A percentile compares a stretch with the other conserved stretches of the same genome.
phyloP scores from a whole-genome alignment of 2,797 vertebrate species.

The Ciconia nigra region DNA sequence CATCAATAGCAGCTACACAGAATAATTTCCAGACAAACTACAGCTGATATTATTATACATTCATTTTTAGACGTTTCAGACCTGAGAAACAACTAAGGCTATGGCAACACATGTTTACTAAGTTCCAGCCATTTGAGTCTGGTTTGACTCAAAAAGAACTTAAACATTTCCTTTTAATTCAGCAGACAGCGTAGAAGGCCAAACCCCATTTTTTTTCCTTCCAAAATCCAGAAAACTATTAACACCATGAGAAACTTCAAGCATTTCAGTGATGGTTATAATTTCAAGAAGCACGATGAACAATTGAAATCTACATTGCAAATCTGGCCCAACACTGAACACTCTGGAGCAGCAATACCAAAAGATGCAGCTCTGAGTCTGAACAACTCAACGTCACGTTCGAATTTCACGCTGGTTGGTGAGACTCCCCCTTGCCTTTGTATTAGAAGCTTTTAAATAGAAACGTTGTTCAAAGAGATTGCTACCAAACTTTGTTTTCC shows the following conservation, averaged over 20 bases:
- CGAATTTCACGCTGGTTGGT: neutral
- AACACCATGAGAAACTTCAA: neutral
- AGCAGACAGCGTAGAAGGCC: neutral
- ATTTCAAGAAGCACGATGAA: neutral
- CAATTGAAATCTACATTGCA: neutral
- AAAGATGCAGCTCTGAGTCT: neutral
- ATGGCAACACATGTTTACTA: neutral
- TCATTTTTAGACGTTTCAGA: neutral
- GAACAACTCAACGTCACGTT: fast-evolving
- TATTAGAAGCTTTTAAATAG: neutral
- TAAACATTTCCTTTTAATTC: neutral
- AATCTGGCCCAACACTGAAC: neutral
- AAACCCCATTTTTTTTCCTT: neutral
- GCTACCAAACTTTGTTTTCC: neutral
- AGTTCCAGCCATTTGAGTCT: neutral
- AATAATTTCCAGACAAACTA: neutral
- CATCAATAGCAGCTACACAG: neutral
- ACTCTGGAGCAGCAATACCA: neutral
- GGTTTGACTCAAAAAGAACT: neutral
- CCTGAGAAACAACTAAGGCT: neutral
- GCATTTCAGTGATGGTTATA: neutral
- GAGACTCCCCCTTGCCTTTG: neutral
- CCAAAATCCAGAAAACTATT: neutral
- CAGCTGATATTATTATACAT: neutral
- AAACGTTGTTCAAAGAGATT: neutral